Percentiles rank a stretch among this genome's conserved stretches.
These are phyloP conservation scores for Protobothrops flavoviridis DNA, from an alignment of 2,113 vertebrate genomes.

Conservation along the genomic window DNA sequence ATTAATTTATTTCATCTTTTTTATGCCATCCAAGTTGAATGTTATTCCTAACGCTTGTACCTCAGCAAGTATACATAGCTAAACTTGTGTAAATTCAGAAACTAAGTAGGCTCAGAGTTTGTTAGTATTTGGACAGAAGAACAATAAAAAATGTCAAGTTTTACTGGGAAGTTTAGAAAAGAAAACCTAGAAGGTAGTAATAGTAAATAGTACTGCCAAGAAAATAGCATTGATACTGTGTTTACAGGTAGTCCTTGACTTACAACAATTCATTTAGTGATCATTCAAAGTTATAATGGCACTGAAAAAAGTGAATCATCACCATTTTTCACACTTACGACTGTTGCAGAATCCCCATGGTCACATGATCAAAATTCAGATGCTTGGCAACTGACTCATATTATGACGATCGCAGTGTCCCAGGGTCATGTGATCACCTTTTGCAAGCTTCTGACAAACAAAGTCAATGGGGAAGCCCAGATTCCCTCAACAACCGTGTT, in stretches of 20 bases:
- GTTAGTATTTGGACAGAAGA: neutral
- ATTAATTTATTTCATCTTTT: neutral
- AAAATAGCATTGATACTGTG: neutral
- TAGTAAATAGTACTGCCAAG: neutral
- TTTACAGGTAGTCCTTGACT: neutral
- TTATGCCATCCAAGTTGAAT: neutral
- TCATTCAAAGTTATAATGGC: neutral
- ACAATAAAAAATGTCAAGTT: neutral
- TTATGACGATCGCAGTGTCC: neutral
- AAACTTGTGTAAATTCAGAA: neutral
- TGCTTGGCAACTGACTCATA: neutral
- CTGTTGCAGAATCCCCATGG: neutral
- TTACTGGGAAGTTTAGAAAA: neutral
- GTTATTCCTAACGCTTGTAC: neutral
- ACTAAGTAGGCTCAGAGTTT: neutral
- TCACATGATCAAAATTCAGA: neutral
- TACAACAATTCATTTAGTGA: neutral
- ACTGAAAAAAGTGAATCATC: neutral
- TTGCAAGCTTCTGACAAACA: neutral
- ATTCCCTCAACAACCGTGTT: neutral
- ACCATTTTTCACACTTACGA: neutral
- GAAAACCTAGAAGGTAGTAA: neutral
- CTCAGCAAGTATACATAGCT: neutral
- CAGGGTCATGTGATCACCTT: neutral
- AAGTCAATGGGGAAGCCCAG: neutral